Base-by-base conservation (phyloP, 92 coral and sea anemone genomes). In the Epizoanthus scotinus region DNA sequence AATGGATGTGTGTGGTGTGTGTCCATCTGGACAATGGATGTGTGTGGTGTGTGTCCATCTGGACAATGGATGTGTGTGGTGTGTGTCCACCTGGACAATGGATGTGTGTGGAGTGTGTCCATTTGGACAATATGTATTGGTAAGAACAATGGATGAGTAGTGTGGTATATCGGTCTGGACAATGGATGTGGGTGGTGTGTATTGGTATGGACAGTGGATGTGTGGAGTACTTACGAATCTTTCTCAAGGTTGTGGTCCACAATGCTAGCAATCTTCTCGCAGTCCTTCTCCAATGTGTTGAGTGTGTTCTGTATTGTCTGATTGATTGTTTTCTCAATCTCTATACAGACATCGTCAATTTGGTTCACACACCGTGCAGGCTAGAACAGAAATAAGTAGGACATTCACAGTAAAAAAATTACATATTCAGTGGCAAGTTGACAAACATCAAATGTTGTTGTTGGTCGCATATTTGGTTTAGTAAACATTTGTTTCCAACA, bases 341-440 rank as follows among this genome's bases (percentile, higher is more conserved):
- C 93, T 77, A 86, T 86, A 78, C 95, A 93, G 20, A 93, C 93
- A 28, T 93, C 95, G 82, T 96, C 99, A 55, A 93, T 93, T 70
- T 96, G 98, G 75, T 95, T 95, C 15, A 91, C 98, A 93, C 99
- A 96, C 38, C 94, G 84, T 58, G 99, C 98, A 65, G 99, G 99
- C 99, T 96, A 71, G 24, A 63, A 83, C 9, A n/a, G 31, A 57
- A 50, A 8, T 3, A 28, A 20, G 6, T 13, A 62, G 56, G 3
- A 38, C 57, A 15, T 20, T n/a, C 17, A 8, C 59, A 12, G 63
- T 14, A 65, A 5, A 50, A 29, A 53, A 0, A 66, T 53, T 13
- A 54, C 13, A 12, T 58, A n/a, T n/a, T n/a, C n/a, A n/a, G n/a
- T n/a, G n/a, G n/a, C n/a, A n/a, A n/a, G n/a, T n/a, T n/a, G n/a